Evolutionary conservation across 2,113 vertebrate species (phyloP), one percentile per base, ranked within the genome.

Genomic region (Equus przewalskii): DNA sequence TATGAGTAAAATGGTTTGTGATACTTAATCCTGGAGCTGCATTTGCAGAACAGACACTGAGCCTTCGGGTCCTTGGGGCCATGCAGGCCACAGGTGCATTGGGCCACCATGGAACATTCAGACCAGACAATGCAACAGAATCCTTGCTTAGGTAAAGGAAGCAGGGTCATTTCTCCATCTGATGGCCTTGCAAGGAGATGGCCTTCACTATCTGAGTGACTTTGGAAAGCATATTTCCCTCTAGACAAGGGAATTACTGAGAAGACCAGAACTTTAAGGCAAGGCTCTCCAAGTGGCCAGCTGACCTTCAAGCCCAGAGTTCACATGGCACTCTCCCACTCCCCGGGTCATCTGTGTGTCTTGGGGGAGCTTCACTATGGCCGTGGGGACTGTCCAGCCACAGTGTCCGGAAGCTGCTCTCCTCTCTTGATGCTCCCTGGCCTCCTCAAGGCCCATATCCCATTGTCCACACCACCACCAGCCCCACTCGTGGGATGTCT

Each of bases 101-200:
- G 0, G 51, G 60, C 65, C 13, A 1, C 10, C 0, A 0, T 3
- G 26, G 81, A 4, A 5, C 5, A 2, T 26, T 86, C 75, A 36
- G 82, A 18, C 65, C 41, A 51, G 18, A 22, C 1, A 2, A 5
- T 8, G n/a, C 19, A 16, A 1, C 14, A 9, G 79, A 41, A 33
- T 26, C 21, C 78, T 51, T 8, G 1, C 46, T 22, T 24, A 15
- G 70, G 28, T 16, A 24, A 69, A n/a, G 79, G 64, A 16, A 19
- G 16, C 12, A 14, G 33, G 12, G 36, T 8, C 19, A 0, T 46
- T 9, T 33, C 21, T 76, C 12, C 56, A 1, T 10, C 58, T 6
- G 1, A 28, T 28, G 21, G 49, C 15, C 83, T 81, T 62, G 24
- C 4, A 41, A 33, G 58, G 51, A 88, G 21, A 44, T 2, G 24